Conservation (phyloP, 2,797 vertebrate species). For the Sebastes aleutianus region DNA sequence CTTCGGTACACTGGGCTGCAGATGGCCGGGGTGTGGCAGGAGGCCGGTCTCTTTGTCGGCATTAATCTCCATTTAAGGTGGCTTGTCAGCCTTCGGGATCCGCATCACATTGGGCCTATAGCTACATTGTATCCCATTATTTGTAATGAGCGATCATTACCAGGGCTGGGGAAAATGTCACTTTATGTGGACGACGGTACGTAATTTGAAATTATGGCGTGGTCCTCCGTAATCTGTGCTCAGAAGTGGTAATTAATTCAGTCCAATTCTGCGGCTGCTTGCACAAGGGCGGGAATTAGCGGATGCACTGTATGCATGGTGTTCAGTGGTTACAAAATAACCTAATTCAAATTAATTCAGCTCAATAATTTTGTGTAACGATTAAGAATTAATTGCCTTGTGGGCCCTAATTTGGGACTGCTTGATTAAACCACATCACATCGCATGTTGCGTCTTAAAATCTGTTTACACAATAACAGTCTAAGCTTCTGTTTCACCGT, state of each 20-base stretch:
- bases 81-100: conserved; percentile 55
- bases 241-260: conserved; percentile 27
- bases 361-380: conserved; percentile 2
- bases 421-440: conserved; percentile 9
- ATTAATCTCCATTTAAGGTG: conserved; percentile 80
- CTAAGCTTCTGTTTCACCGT: neutral
- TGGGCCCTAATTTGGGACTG: neutral
- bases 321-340: conserved; percentile 26
- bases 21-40: conserved; percentile 74
- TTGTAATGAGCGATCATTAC: conserved; percentile 57
- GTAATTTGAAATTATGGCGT: conserved; percentile 36
- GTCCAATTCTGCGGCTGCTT: conserved; percentile 14
- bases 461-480: neutral
- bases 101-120: conserved; percentile 2
- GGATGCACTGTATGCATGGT: neutral
- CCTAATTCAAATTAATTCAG: conserved; percentile 45
- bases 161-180: conserved; percentile 31
- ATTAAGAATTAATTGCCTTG: conserved; percentile 15
- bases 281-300: neutral
- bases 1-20: conserved; percentile 65
- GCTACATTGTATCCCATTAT: conserved; percentile 47
- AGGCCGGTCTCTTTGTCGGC: conserved; percentile 62
- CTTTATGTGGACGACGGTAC: conserved; percentile 36
- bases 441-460: neutral
- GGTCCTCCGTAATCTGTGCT: conserved; percentile 8